Evolutionary conservation across 2,113 vertebrate species (phyloP), one percentile per base, ranked within the genome.

Genomic region (Labeo catla): DNA sequence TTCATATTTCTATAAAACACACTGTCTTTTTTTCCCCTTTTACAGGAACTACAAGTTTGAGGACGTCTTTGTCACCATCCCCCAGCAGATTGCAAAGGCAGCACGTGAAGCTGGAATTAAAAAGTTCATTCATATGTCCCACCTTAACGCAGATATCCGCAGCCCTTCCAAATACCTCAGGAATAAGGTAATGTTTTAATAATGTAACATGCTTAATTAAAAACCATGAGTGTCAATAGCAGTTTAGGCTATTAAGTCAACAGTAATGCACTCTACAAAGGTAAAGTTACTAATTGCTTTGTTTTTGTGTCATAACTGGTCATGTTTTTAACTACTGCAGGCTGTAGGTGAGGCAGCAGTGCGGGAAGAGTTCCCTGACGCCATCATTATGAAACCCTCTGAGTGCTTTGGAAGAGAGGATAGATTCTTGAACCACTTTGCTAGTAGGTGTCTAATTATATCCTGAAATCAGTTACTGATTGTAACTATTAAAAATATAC

Each of bases 351-450:
- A 99, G 90, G 82, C 85, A 0, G 94, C 77, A 1, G 97, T 99
- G 89, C 96, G 96, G 81, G 96, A 96, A 4, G 96, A 95, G 73
- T 99, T 98, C 90, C 98, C 98, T 4, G 96, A 97, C 15, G 97
- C 97, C 21, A 87, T 96, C 65, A 97, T 99, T 89, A 88, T 99
- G 94, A 99, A 98, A 90, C 97, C 97, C 0, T 92, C 97, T 0
- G 98, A 99, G 93, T 95, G 97, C 52, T 99, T 95, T 85, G 98
- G 98, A 79, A 97, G 97, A 90, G 98, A 99, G 81, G 98, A 99
- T 90, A 87, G 93, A 28, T 99, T 98, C 92, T 95, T 99, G 87
- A 99, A 99, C 93, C 92, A 97, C 90, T 98, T 95, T 3, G 96
- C 97, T 91, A 96, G 98, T 99, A 95, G 4, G 91, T 83, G 8